Percentiles rank a stretch among this genome's conserved stretches.
These are phyloP conservation scores for Xerus inauris DNA, from an alignment of 2,113 vertebrate genomes.

Conservation along the genomic window DNA sequence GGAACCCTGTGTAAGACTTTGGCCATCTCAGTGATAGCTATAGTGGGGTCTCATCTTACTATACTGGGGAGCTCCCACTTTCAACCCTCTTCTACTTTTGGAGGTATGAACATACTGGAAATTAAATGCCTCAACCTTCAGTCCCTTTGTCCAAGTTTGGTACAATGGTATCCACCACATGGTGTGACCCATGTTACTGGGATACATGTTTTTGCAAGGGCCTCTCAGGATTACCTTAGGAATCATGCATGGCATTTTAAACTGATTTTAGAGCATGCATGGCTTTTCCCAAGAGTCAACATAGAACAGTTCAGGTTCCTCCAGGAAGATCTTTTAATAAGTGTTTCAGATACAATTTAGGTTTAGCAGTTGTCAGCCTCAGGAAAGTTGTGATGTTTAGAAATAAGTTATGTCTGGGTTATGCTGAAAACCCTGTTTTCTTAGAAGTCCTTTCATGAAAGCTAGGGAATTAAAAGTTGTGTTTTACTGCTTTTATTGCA, in stretches of 20 bases:
- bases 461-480: neutral
- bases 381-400: neutral
- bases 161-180: neutral
- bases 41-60: neutral
- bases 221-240: neutral
- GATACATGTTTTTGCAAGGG: neutral
- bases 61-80: neutral
- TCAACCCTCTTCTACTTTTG: neutral
- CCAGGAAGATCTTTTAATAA: neutral
- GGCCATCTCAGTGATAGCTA: neutral
- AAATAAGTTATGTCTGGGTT: neutral
- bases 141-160: neutral
- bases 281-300: neutral
- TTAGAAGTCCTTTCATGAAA: neutral
- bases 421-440: neutral
- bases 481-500: neutral
- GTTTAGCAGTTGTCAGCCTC: neutral
- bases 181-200: neutral
- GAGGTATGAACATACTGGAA: neutral
- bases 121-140: neutral
- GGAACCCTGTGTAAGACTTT: neutral
- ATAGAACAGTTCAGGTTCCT: neutral
- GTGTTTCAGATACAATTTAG: slow-evolving; percentile 1
- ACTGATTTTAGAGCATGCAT: neutral
- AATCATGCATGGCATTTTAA: neutral